A percentile compares a stretch with the other conserved stretches of the same genome.
Conservation (phyloP, 1,140 invertebrate species). For the Aphidius gifuensis region DNA sequence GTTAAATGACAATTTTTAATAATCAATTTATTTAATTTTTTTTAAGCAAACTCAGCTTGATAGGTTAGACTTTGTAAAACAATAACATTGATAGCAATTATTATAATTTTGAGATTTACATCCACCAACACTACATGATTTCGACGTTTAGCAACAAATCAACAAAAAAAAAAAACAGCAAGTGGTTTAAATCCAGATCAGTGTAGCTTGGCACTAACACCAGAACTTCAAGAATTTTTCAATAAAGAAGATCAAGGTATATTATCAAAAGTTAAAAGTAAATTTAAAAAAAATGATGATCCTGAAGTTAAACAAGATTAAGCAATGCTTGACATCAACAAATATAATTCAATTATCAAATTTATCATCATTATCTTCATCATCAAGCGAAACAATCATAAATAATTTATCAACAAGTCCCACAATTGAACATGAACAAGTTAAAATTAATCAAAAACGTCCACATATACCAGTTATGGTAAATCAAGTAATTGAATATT, state of each 20-base stretch:
- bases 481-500: constrained; percentile 66
- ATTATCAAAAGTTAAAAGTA: constrained; percentile 13
- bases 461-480: constrained; percentile 70
- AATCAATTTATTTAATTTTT: not conserved
- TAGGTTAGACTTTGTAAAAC: not conserved
- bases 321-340: not conserved
- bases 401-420: not conserved
- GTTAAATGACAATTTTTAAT: not conserved
- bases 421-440: not conserved
- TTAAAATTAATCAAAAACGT: not conserved
- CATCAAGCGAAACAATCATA: not conserved
- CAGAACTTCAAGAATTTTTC: constrained; percentile 66
- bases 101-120: constrained; percentile 46
- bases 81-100: not conserved
- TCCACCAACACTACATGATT: no score
- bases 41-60: not conserved
- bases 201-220: constrained; percentile 68
- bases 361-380: not conserved
- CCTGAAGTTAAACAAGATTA: not conserved
- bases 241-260: constrained; percentile 56
- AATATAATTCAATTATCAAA: not conserved
- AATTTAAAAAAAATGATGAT: constrained; percentile 4
- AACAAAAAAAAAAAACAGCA: constrained; percentile 65
- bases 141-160: constrained; percentile 62
- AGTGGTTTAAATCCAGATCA: constrained; percentile 68